Percentiles rank a stretch among this genome's conserved stretches.
Evolutionary conservation across 2,888 invertebrate species (phyloP).

Genomic region (Trisateles emortualis): DNA sequence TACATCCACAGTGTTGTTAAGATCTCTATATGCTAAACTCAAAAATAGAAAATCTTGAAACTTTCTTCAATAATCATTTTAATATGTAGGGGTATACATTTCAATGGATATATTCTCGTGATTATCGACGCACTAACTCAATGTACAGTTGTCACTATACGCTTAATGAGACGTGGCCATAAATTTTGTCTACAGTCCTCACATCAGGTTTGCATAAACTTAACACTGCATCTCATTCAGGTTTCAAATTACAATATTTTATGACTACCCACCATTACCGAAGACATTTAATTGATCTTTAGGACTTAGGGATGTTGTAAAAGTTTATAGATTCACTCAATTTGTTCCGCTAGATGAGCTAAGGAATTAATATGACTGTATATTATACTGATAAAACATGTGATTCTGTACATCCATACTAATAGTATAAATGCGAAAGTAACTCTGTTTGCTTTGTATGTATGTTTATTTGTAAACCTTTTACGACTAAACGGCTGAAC

Average conservation of each 20-base stretch:
- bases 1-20: no score
- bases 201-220: background rate
- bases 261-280: slow-evolving; percentile 25
- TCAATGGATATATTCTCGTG: background rate
- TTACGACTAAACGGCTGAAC: no score
- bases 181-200: background rate
- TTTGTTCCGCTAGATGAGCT: no score
- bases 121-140: background rate
- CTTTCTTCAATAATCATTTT: background rate
- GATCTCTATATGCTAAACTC: no score
- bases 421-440: no score
- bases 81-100: background rate
- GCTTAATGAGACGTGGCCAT: background rate
- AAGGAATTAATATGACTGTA: no score
- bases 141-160: background rate
- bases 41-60: background rate
- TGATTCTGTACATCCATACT: no score
- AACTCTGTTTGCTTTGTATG: no score
- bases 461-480: no score
- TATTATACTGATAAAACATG: no score
- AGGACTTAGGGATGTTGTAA: slow-evolving; percentile 33
- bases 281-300: slow-evolving; percentile 28
- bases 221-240: background rate
- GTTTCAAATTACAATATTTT: slow-evolving; percentile 12
- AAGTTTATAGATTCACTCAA: no score